phyloP scores from a whole-genome alignment of 2,797 vertebrate genomes.

The Peromyscus nudipes region DNA sequence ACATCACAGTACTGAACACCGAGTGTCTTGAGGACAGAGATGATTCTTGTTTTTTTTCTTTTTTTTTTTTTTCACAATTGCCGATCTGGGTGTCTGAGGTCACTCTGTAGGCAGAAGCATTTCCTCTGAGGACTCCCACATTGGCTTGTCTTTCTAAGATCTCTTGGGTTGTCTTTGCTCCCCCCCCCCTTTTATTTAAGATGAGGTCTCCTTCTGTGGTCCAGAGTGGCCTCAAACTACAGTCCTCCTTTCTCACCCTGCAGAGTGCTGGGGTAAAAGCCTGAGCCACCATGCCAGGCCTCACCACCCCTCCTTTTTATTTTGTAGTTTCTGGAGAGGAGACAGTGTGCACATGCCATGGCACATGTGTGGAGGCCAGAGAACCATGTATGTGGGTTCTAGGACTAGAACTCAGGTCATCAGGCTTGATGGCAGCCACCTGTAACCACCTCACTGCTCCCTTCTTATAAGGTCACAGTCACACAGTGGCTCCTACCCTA shows the following conservation, averaged over 20 bases:
- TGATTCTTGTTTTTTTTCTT: background rate
- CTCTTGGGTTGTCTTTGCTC: background rate
- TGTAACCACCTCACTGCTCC: background rate
- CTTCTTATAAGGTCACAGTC: background rate
- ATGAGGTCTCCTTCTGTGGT: background rate
- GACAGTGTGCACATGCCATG: background rate
- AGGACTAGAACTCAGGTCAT: background rate
- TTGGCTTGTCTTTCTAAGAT: accelerated
- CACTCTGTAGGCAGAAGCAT: background rate
- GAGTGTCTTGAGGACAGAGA: background rate
- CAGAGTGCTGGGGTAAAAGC: background rate
- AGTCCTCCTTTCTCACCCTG: background rate
- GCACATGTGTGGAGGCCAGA: background rate
- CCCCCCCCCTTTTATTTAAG: background rate
- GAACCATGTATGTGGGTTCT: too few relatives aligned
- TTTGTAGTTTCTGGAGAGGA: background rate
- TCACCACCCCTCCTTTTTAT: background rate
- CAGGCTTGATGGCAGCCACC: background rate
- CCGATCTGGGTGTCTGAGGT: background rate
- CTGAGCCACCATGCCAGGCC: background rate
- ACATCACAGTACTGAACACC: too few relatives aligned
- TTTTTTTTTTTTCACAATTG: background rate
- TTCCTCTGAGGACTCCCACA: background rate
- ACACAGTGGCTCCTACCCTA: too few relatives aligned
- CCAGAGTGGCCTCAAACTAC: background rate